Base-by-base conservation (phyloP, 2,113 vertebrate species). In the Pao palembangensis region DNA sequence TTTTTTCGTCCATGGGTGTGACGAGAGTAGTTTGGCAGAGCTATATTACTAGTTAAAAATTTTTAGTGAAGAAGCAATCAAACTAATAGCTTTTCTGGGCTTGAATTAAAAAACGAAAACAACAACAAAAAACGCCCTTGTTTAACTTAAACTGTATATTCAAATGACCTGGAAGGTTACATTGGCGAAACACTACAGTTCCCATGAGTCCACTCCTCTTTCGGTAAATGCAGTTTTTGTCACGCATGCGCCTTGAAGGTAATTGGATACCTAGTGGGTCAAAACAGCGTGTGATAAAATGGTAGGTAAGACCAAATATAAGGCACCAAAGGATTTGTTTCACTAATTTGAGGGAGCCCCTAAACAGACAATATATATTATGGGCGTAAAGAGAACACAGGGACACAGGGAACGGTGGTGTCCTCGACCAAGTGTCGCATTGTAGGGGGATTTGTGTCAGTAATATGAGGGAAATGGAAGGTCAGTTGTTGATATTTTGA, bases 401-500 rank as follows among this genome's bases (percentile, higher is more conserved):
- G 21, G 28, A 38, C 16, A 41, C 0, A 10, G 14, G 31, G 50
- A 59, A 43, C 58, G 61, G 42, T n/a, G 49, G 71, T 84, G 83
- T 86, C 75, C 68, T 77, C 55, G 42, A 66, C 43, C 59, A 69
- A 75, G 75, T 84, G 86, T 81, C 87, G 88, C 82, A 81, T 79
- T 85, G 76, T 75, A 85, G 64, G 63, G 52, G 63, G 73, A 73
- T 78, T 72, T 76, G 60, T 68, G 59, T 83, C 64, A 61, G 69
- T 31, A 69, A 82, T 83, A 83, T 75, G 69, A 80, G 84, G 67
- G 80, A 82, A 82, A 82, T 75, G 85, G 88, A 89, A 91, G 89
- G 90, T 90, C 89, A 89, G 88, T 84, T 89, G 91, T 84, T 89
- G 91, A 89, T 92, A 91, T 93, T 93, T 92, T 80, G 86, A 90